Conservation (phyloP, 2,113 vertebrate species). For the Arvicanthis niloticus region DNA sequence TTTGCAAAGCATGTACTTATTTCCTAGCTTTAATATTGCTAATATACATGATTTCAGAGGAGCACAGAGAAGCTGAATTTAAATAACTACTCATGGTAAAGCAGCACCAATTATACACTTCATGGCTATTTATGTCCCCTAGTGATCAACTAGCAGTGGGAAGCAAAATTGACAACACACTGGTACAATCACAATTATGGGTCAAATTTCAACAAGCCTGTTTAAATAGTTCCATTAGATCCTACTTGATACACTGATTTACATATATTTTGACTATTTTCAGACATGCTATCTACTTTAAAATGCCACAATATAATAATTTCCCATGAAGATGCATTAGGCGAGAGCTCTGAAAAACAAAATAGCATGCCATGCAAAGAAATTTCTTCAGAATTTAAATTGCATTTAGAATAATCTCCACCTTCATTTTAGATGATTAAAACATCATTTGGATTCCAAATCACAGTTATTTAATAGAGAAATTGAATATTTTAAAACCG, state of each 20-base stretch:
- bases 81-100: conserved; percentile 75
- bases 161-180: conserved; percentile 75
- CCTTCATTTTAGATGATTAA: conserved; percentile 51
- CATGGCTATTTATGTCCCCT: conserved; percentile 75
- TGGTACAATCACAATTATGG: conserved; percentile 74
- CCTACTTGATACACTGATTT: conserved; percentile 75
- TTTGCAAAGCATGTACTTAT: conserved; percentile 74
- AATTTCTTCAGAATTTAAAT: conserved; percentile 64
- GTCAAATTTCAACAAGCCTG: conserved; percentile 78
- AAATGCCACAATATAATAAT: conserved; percentile 70
- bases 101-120: conserved; percentile 79
- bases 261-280: conserved; percentile 78
- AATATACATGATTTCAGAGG: conserved; percentile 72
- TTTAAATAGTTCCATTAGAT: conserved; percentile 79
- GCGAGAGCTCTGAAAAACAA: conserved; percentile 55
- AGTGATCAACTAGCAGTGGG: conserved; percentile 75
- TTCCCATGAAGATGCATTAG: conserved; percentile 67
- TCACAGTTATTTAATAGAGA: conserved; percentile 26
- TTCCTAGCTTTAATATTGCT: conserved; percentile 73
- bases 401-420: conserved; percentile 53
- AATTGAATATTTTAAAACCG: conserved; percentile 53
- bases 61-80: conserved; percentile 73
- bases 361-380: conserved; percentile 49
- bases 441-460: conserved; percentile 57
- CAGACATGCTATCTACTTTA: conserved; percentile 66